Evolutionary conservation across 1,140 invertebrate genomes (phyloP).

Genomic region (Achatina immaculata): DNA sequence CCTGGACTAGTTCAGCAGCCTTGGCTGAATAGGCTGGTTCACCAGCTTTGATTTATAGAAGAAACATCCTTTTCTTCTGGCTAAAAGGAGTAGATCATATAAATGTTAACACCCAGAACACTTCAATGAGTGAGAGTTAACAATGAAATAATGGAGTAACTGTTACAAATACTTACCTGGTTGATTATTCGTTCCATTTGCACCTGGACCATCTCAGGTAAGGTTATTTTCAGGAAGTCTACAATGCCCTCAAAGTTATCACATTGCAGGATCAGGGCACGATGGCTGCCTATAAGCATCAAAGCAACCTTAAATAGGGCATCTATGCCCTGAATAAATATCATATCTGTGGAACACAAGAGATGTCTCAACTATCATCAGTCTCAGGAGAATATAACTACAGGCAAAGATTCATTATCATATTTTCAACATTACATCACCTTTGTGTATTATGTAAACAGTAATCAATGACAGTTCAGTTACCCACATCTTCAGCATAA

Average conservation of each 20-base stretch:
- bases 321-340: conserved; percentile 90
- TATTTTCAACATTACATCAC: background rate
- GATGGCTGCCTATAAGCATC: conserved; percentile 85
- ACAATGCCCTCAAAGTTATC: conserved; percentile 93
- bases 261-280: conserved; percentile 85
- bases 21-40: no score
- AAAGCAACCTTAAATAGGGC: conserved; percentile 91
- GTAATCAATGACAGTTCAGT: no score
- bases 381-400: background rate
- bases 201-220: conserved; percentile 72
- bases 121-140: no score
- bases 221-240: conserved; percentile 85
- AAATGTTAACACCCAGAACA: no score
- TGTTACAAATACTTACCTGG: conserved; percentile 77
- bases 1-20: no score
- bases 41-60: no score
- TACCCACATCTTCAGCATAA: no score
- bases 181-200: conserved; percentile 80
- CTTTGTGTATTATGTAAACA: no score
- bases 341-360: conserved; percentile 79
- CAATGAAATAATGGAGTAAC: no score
- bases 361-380: no score
- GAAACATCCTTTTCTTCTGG: no score
- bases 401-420: background rate
- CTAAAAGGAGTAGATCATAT: no score